Base-by-base conservation (phyloP, 1,140 invertebrate species). In the Listronotus oregonensis region DNA sequence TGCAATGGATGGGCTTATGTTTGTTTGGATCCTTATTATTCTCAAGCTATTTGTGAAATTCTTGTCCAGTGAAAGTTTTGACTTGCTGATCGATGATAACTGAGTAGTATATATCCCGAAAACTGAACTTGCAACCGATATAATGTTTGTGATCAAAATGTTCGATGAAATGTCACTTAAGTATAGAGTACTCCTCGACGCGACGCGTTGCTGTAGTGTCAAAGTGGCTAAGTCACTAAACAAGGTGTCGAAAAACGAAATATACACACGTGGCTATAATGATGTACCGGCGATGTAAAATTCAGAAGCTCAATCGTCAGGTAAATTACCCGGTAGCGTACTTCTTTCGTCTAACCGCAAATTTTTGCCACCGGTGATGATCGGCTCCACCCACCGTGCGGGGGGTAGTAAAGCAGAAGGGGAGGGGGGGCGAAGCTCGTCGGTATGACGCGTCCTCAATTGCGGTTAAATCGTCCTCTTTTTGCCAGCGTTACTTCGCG, bases 281-380 rank as follows among this genome's bases (percentile, higher is more conserved):
- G 58, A 49, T 57, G 62, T 65, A 51, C 50, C 40, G 62, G 51
- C 67, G 54, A 67, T 58, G 56, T 49, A 57, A 50, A 64, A 69
- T 67, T 64, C 66, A 68, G 64, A 64, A 68, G 64, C 67, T 65
- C 56, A 61, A 64, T 63, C 68, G 73, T 74, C 77, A 79, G 77
- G 77, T 79, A 77, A 75, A 74, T 76, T 69, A 74, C 71, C 63
- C 61, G 57, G 64, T 64, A 65, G 65, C 63, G 57, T 67, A 70
- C 73, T 78, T 79, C 77, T 79, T 78, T 76, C 42, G 60, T 63
- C 75, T 74, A 74, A 76, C 78, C 78, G 81, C 79, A 77, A 80
- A 84, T 84, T 85, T 85, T 85, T 84, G 82, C 82, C 79, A 80
- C 71, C 73, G 71, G 74, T 75, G 73, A 77, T 77, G 77, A 76